Evolutionary conservation across 2,113 vertebrate genomes (phyloP).

Genomic region (Brachyhypopomus occidentalis): DNA sequence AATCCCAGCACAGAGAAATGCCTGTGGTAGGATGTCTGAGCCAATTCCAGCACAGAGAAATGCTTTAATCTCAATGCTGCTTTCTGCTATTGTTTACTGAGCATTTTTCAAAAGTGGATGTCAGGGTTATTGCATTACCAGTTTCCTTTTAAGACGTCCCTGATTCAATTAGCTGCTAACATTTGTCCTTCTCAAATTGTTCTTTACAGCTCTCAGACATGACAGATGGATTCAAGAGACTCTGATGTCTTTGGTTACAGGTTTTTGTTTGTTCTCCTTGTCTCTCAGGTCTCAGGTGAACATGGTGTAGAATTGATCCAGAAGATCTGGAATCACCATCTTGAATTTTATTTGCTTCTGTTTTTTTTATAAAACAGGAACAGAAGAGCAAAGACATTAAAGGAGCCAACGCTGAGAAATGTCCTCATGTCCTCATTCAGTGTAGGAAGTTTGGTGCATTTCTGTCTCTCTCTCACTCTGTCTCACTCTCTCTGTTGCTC

Average conservation of each 20-base stretch:
- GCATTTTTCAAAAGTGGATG: conserved; percentile 29
- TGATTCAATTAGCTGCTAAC: conserved; percentile 39
- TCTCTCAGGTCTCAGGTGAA: not conserved
- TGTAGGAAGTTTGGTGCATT: too few relatives aligned
- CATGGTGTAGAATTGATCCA: too few relatives aligned
- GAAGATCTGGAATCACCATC: too few relatives aligned
- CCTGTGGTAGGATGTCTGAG: not conserved
- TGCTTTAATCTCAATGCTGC: conserved; percentile 5
- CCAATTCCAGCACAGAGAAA: not conserved
- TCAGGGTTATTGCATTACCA: conserved; percentile 37
- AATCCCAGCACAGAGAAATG: not conserved
- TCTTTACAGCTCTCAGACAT: conserved; percentile 2
- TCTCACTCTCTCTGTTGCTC: conserved; percentile 1
- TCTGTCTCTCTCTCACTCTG: not conserved
- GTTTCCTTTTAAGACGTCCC: conserved; percentile 29
- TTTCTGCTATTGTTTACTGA: conserved; percentile 11
- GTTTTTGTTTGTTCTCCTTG: not conserved
- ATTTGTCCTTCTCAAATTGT: conserved; percentile 38
- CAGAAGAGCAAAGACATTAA: too few relatives aligned
- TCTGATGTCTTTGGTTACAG: not conserved
- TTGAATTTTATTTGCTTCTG: too few relatives aligned
- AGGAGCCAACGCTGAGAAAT: too few relatives aligned
- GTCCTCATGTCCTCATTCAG: too few relatives aligned
- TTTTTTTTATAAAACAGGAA: too few relatives aligned
- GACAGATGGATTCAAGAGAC: not conserved